A percentile compares a stretch with the other conserved stretches of the same genome.
Evolutionary conservation across 2,797 vertebrate genomes (phyloP).

Genomic region (Leontopithecus rosalia): DNA sequence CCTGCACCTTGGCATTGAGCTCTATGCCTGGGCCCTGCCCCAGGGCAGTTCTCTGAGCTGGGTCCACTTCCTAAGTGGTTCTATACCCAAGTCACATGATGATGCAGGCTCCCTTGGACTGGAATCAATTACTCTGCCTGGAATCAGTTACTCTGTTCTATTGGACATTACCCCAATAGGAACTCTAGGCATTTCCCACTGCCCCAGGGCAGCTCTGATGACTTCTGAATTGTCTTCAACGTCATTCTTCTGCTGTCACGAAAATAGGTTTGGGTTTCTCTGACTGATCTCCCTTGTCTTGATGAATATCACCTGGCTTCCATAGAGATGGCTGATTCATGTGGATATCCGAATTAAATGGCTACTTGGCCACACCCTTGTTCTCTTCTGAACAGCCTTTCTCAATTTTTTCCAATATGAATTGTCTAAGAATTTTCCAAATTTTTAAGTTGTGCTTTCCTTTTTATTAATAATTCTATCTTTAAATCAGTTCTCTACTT

Average conservation of each 20-base stretch:
- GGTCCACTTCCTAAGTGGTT: neutral
- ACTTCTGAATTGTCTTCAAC: neutral
- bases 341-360: too few relatives aligned
- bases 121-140: neutral
- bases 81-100: neutral
- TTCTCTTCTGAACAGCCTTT: too few relatives aligned
- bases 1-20: neutral
- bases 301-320: neutral
- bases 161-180: neutral
- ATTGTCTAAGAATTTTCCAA: too few relatives aligned
- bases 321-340: too few relatives aligned
- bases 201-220: neutral
- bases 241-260: neutral
- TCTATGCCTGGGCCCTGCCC: neutral
- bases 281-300: neutral
- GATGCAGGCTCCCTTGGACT: neutral
- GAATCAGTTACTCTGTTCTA: too few relatives aligned
- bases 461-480: too few relatives aligned
- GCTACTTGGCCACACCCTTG: too few relatives aligned
- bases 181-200: too few relatives aligned
- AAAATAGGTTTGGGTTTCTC: neutral
- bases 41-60: neutral
- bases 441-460: too few relatives aligned
- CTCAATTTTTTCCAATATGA: too few relatives aligned
- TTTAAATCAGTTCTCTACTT: too few relatives aligned